phyloP scores from a whole-genome alignment of 37 sponge, comb jelly and placozoan species.

The Axinella damicornis region DNA sequence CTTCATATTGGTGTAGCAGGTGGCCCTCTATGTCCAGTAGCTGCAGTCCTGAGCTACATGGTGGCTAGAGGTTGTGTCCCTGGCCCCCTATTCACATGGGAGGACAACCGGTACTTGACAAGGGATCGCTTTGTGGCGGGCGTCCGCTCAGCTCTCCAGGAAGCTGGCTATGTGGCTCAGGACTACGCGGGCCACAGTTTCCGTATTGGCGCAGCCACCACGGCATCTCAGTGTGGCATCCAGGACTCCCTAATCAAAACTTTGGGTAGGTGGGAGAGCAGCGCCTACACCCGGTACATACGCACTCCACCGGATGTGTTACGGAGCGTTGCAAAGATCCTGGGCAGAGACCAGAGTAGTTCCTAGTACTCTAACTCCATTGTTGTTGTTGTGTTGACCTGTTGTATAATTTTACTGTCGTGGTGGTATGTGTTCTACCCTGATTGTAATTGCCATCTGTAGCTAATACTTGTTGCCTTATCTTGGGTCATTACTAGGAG shows the following conservation, averaged over 20 bases:
- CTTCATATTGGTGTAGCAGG: constrained; percentile 23
- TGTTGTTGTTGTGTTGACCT: too few relatives aligned
- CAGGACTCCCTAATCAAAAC: constrained; percentile 37
- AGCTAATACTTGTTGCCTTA: too few relatives aligned
- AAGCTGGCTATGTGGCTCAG: not conserved
- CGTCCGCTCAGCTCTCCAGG: not conserved
- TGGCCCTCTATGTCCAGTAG: constrained; percentile 36
- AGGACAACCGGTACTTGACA: too few relatives aligned
- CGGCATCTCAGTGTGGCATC: constrained; percentile 20
- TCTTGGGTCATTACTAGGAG: too few relatives aligned
- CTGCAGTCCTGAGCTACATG: constrained; percentile 31
- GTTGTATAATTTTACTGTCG: too few relatives aligned
- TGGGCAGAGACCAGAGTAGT: too few relatives aligned
- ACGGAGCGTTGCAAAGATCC: too few relatives aligned
- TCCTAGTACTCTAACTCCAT: too few relatives aligned
- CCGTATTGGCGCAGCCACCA: constrained; percentile 43
- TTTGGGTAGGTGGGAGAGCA: constrained; percentile 39
- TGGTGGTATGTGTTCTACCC: too few relatives aligned
- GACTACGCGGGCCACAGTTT: constrained; percentile 33
- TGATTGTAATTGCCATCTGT: too few relatives aligned
- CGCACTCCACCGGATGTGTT: too few relatives aligned
- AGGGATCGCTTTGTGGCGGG: constrained; percentile 9
- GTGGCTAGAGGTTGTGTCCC: not conserved
- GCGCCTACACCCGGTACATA: not conserved
- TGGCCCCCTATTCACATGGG: constrained; percentile 9